Percentiles rank a stretch among this genome's conserved stretches.
Conservation (phyloP, 2,113 vertebrate genomes). For the Ariopsis seemanni region DNA sequence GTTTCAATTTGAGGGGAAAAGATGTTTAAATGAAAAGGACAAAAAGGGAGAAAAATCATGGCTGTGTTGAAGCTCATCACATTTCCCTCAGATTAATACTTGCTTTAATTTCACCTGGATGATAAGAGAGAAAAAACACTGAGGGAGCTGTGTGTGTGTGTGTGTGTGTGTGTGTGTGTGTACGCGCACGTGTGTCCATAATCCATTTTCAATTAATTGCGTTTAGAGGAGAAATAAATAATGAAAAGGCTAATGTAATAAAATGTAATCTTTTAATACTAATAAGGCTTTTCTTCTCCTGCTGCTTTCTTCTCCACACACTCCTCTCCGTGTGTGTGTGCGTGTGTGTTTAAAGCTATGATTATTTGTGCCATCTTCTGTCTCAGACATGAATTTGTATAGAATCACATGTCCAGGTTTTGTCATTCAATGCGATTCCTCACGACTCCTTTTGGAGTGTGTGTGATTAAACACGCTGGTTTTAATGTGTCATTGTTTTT, state of each 20-base stretch:
- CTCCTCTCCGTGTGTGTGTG: neutral
- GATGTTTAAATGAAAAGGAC: neutral
- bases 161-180: slow-evolving; percentile 1
- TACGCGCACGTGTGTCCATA: neutral
- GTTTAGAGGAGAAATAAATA: neutral
- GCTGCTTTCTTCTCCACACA: neutral
- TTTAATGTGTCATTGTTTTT: neutral
- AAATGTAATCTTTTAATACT: slow-evolving; percentile 6
- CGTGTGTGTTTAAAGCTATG: neutral
- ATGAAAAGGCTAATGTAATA: slow-evolving; percentile 17
- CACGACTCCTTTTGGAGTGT: neutral
- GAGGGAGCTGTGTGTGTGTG: neutral
- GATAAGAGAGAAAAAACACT: neutral
- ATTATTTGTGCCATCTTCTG: neutral
- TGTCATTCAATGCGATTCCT: neutral
- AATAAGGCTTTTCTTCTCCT: neutral
- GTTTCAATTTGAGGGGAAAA: neutral
- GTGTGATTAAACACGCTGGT: neutral
- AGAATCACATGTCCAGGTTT: neutral
- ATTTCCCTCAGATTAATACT: neutral
- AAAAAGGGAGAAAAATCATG: neutral
- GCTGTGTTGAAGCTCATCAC: neutral
- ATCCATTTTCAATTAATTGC: slow-evolving; percentile 11
- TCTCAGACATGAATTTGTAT: neutral
- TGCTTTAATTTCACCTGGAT: neutral